phyloP scores from a whole-genome alignment of 2,888 invertebrate species.

The Tridacna gigas region DNA sequence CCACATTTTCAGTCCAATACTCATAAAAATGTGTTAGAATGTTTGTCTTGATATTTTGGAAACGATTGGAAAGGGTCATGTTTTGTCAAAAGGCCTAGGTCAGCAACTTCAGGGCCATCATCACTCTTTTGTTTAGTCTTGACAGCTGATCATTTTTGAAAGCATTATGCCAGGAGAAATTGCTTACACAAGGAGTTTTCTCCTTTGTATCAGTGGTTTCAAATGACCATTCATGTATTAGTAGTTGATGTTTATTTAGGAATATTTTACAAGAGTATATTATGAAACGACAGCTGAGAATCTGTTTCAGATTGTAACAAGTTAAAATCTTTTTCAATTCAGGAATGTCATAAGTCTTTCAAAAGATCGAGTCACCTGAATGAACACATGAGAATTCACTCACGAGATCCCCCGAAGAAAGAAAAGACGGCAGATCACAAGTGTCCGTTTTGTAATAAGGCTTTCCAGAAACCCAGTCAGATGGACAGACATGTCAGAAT shows the following conservation, averaged over 20 bases:
- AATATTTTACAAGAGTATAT: no score
- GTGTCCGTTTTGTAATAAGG: slow-evolving; percentile 89
- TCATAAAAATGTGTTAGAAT: no score
- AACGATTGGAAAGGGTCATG: no score
- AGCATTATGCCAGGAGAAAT: not conserved
- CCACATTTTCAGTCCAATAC: no score
- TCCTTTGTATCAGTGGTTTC: no score
- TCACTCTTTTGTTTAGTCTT: not conserved
- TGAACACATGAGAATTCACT: slow-evolving; percentile 81
- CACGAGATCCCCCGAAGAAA: slow-evolving; percentile 43
- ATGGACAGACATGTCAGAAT: slow-evolving; percentile 87
- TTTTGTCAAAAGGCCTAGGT: no score
- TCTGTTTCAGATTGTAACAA: no score
- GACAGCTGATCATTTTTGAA: not conserved
- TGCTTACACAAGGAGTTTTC: no score
- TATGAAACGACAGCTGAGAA: no score
- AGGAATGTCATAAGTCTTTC: slow-evolving; percentile 81
- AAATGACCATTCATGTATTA: no score
- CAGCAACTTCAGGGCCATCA: not conserved
- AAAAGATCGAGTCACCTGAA: slow-evolving; percentile 81
- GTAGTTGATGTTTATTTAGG: not conserved
- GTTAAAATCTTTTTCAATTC: slow-evolving; percentile 1
- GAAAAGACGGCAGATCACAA: slow-evolving; percentile 79
- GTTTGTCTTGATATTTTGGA: no score
- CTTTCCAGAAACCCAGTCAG: slow-evolving; percentile 91